A percentile compares a stretch with the other conserved stretches of the same genome.
These are phyloP conservation scores for Xyrauchen texanus DNA, from an alignment of 2,113 vertebrate genomes.

Conservation along the genomic window DNA sequence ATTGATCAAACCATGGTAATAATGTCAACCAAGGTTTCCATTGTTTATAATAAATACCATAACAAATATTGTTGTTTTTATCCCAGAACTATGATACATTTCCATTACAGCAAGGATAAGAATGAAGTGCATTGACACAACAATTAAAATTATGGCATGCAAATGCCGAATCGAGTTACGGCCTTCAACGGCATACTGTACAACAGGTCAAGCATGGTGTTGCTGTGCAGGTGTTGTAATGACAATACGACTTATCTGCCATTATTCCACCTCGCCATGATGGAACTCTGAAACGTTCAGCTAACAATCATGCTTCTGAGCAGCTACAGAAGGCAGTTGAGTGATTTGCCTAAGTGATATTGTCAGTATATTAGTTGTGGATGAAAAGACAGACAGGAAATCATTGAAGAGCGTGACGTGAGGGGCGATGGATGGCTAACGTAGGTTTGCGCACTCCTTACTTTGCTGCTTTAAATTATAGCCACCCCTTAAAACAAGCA, in stretches of 20 bases:
- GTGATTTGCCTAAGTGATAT: constrained; percentile 56
- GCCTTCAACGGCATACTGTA: background rate
- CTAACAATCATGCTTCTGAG: constrained; percentile 31
- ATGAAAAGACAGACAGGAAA: constrained; percentile 56
- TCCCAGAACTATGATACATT: background rate
- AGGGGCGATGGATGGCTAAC: constrained; percentile 49
- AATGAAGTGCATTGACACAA: constrained; percentile 11
- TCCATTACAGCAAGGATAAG: background rate
- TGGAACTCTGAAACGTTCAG: constrained; percentile 34
- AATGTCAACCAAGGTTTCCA: too few species aligned
- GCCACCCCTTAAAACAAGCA: constrained; percentile 37
- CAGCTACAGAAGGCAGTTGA: background rate
- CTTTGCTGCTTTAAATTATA: constrained; percentile 55
- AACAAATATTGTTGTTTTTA: too few species aligned
- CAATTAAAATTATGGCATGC: constrained; percentile 9
- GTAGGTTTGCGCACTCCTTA: constrained; percentile 35
- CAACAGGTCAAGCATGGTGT: constrained; percentile 11
- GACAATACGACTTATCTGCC: constrained; percentile 43
- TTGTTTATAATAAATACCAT: too few species aligned
- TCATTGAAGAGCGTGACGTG: constrained; percentile 43
- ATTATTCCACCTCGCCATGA: constrained; percentile 41
- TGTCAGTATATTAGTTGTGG: constrained; percentile 55
- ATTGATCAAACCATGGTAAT: too few species aligned
- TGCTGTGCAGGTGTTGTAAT: constrained; percentile 37
- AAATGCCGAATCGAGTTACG: constrained; percentile 24